Evolutionary conservation across 2,797 vertebrate species (phyloP).

Genomic region (Peromyscus aztecus): DNA sequence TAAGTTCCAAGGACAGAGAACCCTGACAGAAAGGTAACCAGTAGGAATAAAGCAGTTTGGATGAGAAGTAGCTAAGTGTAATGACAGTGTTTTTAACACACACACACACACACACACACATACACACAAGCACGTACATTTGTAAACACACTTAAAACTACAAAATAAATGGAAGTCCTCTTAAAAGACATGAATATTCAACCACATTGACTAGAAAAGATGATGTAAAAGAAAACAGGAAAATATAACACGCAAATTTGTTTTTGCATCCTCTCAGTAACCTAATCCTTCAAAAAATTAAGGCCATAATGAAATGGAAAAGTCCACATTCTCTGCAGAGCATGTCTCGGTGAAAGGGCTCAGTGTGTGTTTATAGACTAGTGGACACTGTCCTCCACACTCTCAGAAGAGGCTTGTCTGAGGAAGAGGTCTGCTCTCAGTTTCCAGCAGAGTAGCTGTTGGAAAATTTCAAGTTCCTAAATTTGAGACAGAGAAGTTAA

Average conservation of each 20-base stretch:
- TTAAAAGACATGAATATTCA: conserved; percentile 28
- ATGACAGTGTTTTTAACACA: neutral
- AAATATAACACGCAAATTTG: neutral
- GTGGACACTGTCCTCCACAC: neutral
- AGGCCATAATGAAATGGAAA: neutral
- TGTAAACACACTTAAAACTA: neutral
- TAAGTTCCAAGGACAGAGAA: neutral
- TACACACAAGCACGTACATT: neutral
- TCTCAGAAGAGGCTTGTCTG: neutral
- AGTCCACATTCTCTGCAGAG: neutral
- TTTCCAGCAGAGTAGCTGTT: neutral
- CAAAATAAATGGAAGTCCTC: conserved; percentile 5
- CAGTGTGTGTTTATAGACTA: neutral
- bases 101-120: too few relatives aligned
- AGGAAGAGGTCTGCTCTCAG: neutral
- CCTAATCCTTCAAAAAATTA: neutral
- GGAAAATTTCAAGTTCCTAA: neutral
- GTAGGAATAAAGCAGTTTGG: neutral
- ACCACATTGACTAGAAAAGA: neutral
- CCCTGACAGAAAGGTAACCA: neutral
- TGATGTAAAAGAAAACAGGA: neutral
- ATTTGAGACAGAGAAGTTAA: neutral
- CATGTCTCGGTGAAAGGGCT: neutral
- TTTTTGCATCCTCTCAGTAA: conserved; percentile 39
- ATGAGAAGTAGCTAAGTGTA: neutral